Evolutionary conservation across 1,140 invertebrate genomes (phyloP).

Genomic region (Drosophila paulistorum): DNA sequence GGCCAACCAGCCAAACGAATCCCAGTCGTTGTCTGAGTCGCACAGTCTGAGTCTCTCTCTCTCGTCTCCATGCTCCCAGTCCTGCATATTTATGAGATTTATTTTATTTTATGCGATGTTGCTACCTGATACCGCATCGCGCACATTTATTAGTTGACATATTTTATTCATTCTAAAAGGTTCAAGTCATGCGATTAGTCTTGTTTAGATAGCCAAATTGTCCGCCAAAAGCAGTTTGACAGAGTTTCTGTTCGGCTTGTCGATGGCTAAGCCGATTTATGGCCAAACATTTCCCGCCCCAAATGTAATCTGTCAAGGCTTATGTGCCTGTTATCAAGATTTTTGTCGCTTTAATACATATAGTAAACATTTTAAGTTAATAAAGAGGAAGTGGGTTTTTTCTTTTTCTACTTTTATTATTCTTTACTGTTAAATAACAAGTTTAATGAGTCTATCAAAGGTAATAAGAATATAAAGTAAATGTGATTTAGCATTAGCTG

Average conservation of each 20-base stretch:
- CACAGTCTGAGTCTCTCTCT: background rate
- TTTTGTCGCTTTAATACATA: background rate
- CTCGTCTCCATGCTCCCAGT: background rate
- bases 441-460: background rate
- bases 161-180: constrained; percentile 54
- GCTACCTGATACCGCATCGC: constrained; percentile 61
- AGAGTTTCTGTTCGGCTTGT: constrained; percentile 32
- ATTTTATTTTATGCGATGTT: constrained; percentile 76
- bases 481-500: too few species aligned
- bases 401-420: background rate
- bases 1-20: constrained; percentile 21
- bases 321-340: background rate
- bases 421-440: background rate
- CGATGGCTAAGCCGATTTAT: constrained; percentile 53
- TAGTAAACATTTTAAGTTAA: background rate
- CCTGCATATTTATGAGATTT: constrained; percentile 79
- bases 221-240: constrained; percentile 20
- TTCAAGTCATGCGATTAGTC: constrained; percentile 42
- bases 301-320: constrained; percentile 44
- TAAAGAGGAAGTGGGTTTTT: background rate
- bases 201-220: constrained; percentile 63
- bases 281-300: constrained; percentile 40
- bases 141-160: constrained; percentile 56
- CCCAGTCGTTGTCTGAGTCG: constrained; percentile 6
- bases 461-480: too few species aligned